Evolutionary conservation across 2,113 vertebrate species (phyloP).

Genomic region (Petroica traversi): DNA sequence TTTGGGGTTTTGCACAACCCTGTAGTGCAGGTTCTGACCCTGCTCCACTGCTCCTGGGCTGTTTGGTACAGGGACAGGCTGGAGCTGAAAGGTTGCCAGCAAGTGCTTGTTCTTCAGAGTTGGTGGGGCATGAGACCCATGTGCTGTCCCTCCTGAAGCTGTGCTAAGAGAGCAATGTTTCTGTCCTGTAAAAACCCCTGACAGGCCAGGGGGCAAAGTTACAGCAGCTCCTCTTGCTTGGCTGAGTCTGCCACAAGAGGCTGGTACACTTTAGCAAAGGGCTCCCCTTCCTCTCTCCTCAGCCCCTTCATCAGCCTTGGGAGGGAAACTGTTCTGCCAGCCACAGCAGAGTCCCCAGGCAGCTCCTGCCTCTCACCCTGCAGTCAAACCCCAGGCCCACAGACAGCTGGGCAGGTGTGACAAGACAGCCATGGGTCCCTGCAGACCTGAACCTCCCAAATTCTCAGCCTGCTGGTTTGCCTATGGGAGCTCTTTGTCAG

Average conservation of each 20-base stretch:
- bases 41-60: neutral
- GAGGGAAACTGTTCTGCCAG: neutral
- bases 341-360: neutral
- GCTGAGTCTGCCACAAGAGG: neutral
- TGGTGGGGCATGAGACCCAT: accelerated
- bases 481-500: neutral
- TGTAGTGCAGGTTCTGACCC: neutral
- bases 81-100: neutral
- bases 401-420: neutral
- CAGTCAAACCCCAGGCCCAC: neutral
- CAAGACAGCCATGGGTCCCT: neutral
- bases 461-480: neutral
- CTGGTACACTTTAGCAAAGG: neutral
- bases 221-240: neutral
- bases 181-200: neutral
- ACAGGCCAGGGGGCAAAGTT: neutral
- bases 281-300: neutral
- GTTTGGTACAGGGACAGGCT: neutral
- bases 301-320: neutral
- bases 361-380: neutral
- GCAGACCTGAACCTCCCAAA: neutral
- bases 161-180: neutral
- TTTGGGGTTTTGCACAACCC: neutral
- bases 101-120: neutral
- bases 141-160: neutral